Evolutionary conservation across 2,113 vertebrate genomes (phyloP).

Genomic region (Tichodroma muraria): DNA sequence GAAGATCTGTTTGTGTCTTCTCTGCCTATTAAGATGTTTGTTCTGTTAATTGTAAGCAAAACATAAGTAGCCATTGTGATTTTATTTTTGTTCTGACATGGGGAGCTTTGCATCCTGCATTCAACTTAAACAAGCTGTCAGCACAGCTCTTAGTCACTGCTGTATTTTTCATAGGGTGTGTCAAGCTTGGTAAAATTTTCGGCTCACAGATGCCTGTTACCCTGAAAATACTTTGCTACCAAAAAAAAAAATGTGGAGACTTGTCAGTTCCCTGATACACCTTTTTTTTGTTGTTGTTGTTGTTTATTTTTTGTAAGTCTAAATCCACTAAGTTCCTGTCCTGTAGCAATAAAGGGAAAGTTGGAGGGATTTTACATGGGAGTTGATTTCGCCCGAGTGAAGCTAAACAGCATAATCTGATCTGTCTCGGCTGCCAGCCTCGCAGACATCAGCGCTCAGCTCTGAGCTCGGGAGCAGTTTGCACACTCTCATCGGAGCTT

Average conservation of each 20-base stretch:
- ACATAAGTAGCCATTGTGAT: constrained; percentile 23
- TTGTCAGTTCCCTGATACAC: background rate
- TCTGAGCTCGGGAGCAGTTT: background rate
- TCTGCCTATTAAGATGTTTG: constrained; percentile 66
- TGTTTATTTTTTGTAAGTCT: background rate
- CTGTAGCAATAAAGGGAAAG: background rate
- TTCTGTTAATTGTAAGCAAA: constrained; percentile 66
- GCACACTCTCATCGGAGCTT: background rate
- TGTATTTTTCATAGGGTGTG: background rate
- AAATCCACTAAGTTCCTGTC: background rate
- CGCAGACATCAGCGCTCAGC: background rate
- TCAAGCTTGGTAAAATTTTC: background rate
- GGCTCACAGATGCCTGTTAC: background rate
- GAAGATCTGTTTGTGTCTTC: constrained; percentile 73
- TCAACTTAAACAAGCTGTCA: constrained; percentile 39
- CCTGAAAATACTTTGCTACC: background rate
- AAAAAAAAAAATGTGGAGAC: background rate
- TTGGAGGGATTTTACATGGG: background rate
- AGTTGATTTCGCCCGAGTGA: background rate
- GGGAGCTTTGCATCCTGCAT: constrained; percentile 34
- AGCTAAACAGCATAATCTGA: background rate
- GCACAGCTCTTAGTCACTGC: background rate
- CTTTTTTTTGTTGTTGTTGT: background rate
- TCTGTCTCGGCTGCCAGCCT: background rate
- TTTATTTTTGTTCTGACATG: constrained; percentile 38